Evolutionary conservation across 2,797 vertebrate species (phyloP).

Genomic region (Avahi laniger): DNA sequence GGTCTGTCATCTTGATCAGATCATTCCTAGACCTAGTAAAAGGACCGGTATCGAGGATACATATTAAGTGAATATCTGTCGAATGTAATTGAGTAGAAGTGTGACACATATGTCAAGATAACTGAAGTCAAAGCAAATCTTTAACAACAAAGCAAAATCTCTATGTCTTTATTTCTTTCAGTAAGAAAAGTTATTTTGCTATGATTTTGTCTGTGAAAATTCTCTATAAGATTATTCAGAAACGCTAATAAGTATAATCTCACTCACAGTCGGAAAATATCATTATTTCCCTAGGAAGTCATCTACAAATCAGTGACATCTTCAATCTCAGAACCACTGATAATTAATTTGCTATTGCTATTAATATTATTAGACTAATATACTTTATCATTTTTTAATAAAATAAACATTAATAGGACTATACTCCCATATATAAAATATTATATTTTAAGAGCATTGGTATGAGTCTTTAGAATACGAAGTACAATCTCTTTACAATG

Average conservation of each 20-base stretch:
- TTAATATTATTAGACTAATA: neutral
- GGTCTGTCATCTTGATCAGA: neutral
- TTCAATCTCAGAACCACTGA: neutral
- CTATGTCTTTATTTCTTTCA: neutral
- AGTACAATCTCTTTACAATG: neutral
- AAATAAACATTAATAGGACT: neutral
- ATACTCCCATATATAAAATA: neutral
- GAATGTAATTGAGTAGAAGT: neutral
- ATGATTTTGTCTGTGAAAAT: neutral
- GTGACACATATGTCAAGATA: neutral
- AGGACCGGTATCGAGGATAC: neutral
- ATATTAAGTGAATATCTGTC: neutral
- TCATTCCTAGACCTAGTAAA: neutral
- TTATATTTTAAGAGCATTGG: neutral
- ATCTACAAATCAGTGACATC: neutral
- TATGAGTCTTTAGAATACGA: neutral
- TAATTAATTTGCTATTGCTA: slow-evolving; percentile 11
- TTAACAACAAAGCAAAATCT: slow-evolving; percentile 47
- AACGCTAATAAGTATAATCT: neutral
- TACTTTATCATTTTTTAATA: neutral
- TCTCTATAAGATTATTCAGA: neutral
- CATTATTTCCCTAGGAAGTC: slow-evolving; percentile 41
- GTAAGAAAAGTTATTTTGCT: neutral
- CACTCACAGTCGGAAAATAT: neutral
- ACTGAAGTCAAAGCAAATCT: slow-evolving; percentile 10